A percentile compares a stretch with the other conserved stretches of the same genome.
Conservation (phyloP, 2,113 vertebrate genomes). For the Solenodon paradoxus region DNA sequence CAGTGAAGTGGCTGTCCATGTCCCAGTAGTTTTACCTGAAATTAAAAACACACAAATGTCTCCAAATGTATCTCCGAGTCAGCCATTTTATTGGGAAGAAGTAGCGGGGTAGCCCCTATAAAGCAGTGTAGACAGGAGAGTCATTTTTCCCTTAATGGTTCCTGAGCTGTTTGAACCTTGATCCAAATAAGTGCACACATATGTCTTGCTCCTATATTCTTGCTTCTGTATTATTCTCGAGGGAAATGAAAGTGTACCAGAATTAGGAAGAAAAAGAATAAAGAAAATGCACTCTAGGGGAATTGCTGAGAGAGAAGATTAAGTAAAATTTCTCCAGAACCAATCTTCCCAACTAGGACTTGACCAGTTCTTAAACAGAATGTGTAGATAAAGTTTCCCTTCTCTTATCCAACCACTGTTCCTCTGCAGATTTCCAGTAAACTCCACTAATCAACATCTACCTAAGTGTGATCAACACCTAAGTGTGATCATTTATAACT, state of each 20-base stretch:
- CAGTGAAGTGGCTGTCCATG: conserved; percentile 85
- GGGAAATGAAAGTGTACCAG: not conserved
- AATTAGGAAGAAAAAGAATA: not conserved
- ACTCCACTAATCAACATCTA: not conserved
- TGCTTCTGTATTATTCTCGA: not conserved
- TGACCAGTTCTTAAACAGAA: not conserved
- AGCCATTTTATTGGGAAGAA: not conserved
- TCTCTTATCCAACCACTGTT: not conserved
- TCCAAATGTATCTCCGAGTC: not conserved
- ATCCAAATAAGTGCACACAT: not conserved
- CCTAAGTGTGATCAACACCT: too few species aligned
- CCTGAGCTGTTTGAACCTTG: not conserved
- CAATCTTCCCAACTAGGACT: not conserved
- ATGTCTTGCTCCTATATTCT: not conserved
- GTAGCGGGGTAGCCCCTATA: not conserved
- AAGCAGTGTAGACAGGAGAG: not conserved
- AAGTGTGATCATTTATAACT: not conserved
- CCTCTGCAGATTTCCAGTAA: not conserved
- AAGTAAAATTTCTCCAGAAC: not conserved
- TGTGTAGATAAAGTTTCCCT: not conserved
- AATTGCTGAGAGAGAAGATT: not conserved
- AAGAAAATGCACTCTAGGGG: not conserved
- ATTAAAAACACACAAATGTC: conserved; percentile 49
- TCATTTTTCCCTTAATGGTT: not conserved
- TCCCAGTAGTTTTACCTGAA: conserved; percentile 90